Evolutionary conservation across 2,888 invertebrate genomes (phyloP).

Genomic region (Apantesis nais): DNA sequence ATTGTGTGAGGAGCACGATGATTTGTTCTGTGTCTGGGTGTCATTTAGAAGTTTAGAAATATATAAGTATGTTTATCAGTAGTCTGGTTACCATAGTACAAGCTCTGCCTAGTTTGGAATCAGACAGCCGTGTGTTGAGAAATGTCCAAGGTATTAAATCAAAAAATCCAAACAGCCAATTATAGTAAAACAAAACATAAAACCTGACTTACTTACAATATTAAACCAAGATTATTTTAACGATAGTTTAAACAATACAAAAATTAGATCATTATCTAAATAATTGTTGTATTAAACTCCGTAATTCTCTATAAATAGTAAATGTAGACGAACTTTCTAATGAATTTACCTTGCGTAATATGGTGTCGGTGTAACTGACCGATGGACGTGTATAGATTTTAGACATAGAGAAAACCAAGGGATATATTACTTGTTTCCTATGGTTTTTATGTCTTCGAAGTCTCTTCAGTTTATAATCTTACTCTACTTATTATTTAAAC

Average conservation of each 20-base stretch:
- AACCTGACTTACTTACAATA: slow-evolving; percentile 6
- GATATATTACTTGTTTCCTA: not conserved
- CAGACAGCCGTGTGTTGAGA: too few species aligned
- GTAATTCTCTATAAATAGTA: slow-evolving; percentile 28
- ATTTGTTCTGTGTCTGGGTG: too few species aligned
- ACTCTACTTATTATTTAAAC: not conserved
- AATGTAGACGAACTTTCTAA: slow-evolving; percentile 40
- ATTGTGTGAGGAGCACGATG: too few species aligned
- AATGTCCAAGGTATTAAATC: too few species aligned
- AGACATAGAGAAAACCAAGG: not conserved
- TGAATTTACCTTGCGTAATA: slow-evolving; percentile 31
- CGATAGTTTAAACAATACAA: slow-evolving; percentile 44
- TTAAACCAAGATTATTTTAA: slow-evolving; percentile 38
- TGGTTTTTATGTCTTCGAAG: not conserved
- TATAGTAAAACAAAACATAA: not conserved
- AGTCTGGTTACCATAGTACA: too few species aligned
- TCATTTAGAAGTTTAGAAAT: too few species aligned
- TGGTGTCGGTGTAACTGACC: slow-evolving; percentile 8
- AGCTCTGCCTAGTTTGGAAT: too few species aligned
- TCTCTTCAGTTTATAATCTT: too few species aligned
- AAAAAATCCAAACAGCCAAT: not conserved
- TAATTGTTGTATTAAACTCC: slow-evolving; percentile 32
- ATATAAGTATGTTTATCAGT: too few species aligned
- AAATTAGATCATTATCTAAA: slow-evolving; percentile 36
- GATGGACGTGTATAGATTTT: too few species aligned